Percentiles rank a stretch among this genome's conserved stretches.
Conservation (phyloP, 1,140 invertebrate species). For the Drosophila sproati region DNA sequence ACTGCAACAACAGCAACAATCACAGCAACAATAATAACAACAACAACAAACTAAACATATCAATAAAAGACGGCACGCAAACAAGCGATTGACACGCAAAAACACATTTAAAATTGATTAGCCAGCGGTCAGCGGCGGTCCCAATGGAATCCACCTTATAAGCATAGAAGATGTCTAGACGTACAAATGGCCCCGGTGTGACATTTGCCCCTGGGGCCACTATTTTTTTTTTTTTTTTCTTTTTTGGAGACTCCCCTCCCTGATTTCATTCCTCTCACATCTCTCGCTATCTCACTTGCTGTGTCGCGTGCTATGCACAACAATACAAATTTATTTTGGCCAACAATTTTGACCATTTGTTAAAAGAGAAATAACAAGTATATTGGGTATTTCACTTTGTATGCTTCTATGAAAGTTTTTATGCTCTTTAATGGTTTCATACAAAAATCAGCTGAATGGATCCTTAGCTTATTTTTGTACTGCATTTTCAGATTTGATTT, state of each 20-base stretch:
- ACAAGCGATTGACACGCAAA: slow-evolving; percentile 83
- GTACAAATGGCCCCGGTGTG: slow-evolving; percentile 52
- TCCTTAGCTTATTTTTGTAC: too few species aligned
- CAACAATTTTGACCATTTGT: slow-evolving; percentile 66
- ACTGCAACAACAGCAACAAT: slow-evolving; percentile 18
- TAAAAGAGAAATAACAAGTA: slow-evolving; percentile 43
- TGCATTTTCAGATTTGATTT: too few species aligned
- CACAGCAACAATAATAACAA: slow-evolving; percentile 22
- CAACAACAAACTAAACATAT: slow-evolving; percentile 64
- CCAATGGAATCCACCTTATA: slow-evolving; percentile 19
- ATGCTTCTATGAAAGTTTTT: neutral
- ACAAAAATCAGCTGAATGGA: neutral
- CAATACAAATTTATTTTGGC: slow-evolving; percentile 62
- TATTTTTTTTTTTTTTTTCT: neutral
- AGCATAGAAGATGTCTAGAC: slow-evolving; percentile 68
- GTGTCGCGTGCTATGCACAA: slow-evolving; percentile 74
- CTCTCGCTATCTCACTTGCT: slow-evolving; percentile 3
- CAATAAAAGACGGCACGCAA: slow-evolving; percentile 80
- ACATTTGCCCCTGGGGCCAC: slow-evolving; percentile 61
- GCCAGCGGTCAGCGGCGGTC: slow-evolving; percentile 50
- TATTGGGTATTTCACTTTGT: neutral
- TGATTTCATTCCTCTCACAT: slow-evolving; percentile 10
- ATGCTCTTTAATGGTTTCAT: slow-evolving; percentile 12
- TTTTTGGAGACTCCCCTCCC: slow-evolving; percentile 9
- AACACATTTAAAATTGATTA: slow-evolving; percentile 84